Base-by-base conservation (phyloP, 2,797 vertebrate species). In the Tolypeutes matacus region DNA sequence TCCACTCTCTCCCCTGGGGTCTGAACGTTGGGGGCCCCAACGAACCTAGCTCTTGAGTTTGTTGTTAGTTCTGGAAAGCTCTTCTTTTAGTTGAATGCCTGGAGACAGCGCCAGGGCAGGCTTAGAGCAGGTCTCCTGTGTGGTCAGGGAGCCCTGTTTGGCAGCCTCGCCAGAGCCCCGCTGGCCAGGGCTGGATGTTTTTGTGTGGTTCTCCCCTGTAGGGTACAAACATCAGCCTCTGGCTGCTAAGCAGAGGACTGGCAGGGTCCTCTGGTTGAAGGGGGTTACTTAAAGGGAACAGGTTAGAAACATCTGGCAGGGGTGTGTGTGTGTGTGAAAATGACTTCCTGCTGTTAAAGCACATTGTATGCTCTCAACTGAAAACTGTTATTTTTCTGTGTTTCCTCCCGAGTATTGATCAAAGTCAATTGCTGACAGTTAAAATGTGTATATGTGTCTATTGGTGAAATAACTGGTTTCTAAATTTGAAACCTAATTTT, bases 401-500 rank as follows among this genome's bases (percentile, higher is more conserved):
- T 95, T 92, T 96, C 75, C 82, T 94, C 80, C 60, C 85, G 39
- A 72, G 65, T 72, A 82, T 78, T 76, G 90, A 96, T 96, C 81
- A n/a, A 67, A 84, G 82, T 83, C 75, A 34, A 75, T 76, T 72
- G 1, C 13, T 70, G 91, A 96, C 73, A 80, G 87, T 90, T 5
- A 31, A 64, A 42, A 95, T 95, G 88, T 89, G 70, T 89, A 72
- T 91, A 25, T 94, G 77, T 67, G 84, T 3, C 86, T 94, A 13
- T 95, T 87, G 95, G 91, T 82, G 83, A 96, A 95, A 90, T 94
- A 88, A 88, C 82, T 56, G 29, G 78, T 96, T 93, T 80, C 95
- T 92, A 95, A 85, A 95, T 90, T 77, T 42, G 64, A 36, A 49
- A 42, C 64, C 82, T 87, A 85, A 93, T 9, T 81, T 81, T 17